Evolutionary conservation across 1,140 invertebrate genomes (phyloP).

Genomic region (Proctacanthus coquilletti): DNA sequence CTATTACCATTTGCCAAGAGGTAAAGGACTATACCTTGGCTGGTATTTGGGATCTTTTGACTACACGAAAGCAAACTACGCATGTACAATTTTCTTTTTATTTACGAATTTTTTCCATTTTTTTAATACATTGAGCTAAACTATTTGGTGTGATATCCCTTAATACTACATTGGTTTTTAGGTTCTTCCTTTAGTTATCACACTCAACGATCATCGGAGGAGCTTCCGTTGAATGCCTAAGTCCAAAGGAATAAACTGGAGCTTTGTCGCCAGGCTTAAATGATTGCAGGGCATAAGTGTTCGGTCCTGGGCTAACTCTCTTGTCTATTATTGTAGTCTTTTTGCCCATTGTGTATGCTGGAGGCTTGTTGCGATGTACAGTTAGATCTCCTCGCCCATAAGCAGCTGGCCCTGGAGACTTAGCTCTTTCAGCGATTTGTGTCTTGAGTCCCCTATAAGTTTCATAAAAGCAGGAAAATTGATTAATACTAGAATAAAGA

Average conservation of each 20-base stretch:
- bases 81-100: too few relatives aligned
- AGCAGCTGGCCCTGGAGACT: conserved; percentile 40
- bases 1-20: too few relatives aligned
- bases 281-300: conserved; percentile 25
- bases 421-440: conserved; percentile 16
- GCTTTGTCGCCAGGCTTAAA: conserved; percentile 19
- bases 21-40: too few relatives aligned
- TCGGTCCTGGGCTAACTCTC: conserved; percentile 28
- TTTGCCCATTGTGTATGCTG: conserved; percentile 11
- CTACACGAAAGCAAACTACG: too few relatives aligned
- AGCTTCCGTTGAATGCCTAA: conserved; percentile 16
- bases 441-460: conserved; percentile 30
- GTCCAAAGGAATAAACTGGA: conserved; percentile 20
- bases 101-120: too few relatives aligned
- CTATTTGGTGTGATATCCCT: too few relatives aligned
- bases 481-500: background rate
- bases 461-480: too few relatives aligned
- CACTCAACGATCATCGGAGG: conserved; percentile 27
- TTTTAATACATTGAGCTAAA: too few relatives aligned
- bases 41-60: too few relatives aligned
- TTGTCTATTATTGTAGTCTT: conserved; percentile 5
- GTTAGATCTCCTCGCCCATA: conserved; percentile 28
- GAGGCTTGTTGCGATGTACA: conserved; percentile 19
- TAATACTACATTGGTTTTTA: too few relatives aligned
- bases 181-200: conserved; percentile 21